These are phyloP conservation scores for Argyresthia goedartella DNA, from an alignment of 2,888 invertebrate species.

Conservation along the genomic window DNA sequence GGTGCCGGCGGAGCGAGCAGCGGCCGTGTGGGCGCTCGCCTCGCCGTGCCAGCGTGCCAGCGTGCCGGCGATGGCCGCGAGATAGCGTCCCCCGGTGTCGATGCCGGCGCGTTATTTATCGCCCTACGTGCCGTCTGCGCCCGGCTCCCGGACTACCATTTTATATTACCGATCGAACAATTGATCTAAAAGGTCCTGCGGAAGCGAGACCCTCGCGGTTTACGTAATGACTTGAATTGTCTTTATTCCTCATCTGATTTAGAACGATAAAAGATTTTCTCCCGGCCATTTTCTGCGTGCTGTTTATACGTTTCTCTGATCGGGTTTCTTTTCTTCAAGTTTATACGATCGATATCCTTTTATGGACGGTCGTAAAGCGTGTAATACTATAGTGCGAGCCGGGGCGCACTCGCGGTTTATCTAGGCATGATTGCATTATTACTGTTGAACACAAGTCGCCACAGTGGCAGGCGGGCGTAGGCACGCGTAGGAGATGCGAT, in stretches of 20 bases:
- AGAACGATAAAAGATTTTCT: background rate
- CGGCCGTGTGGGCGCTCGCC: slow-evolving; percentile 31
- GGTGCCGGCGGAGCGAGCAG: slow-evolving; percentile 14
- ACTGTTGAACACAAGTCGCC: background rate
- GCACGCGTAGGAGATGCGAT: slow-evolving; percentile 7
- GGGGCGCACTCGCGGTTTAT: slow-evolving; percentile 3
- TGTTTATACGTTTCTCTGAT: background rate
- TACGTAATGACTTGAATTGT: background rate
- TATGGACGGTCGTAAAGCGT: slow-evolving; percentile 2
- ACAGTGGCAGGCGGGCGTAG: slow-evolving; percentile 3
- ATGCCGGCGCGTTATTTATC: slow-evolving; percentile 42
- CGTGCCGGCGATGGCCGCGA: slow-evolving; percentile 32
- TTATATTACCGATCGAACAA: slow-evolving; percentile 1
- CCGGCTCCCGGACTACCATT: slow-evolving; percentile 3
- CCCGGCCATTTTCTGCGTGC: background rate
- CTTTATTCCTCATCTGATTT: slow-evolving; percentile 1
- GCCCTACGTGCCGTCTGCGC: slow-evolving; percentile 15
- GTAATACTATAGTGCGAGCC: background rate
- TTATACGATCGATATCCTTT: background rate
- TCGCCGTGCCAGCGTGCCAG: background rate
- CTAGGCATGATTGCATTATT: slow-evolving; percentile 3
- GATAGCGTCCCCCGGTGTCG: slow-evolving; percentile 32
- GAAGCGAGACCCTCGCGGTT: background rate
- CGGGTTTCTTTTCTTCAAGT: background rate
- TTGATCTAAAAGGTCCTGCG: slow-evolving; percentile 4